Evolutionary conservation across 2,888 invertebrate genomes (phyloP).

Genomic region (Endomychus coccineus): DNA sequence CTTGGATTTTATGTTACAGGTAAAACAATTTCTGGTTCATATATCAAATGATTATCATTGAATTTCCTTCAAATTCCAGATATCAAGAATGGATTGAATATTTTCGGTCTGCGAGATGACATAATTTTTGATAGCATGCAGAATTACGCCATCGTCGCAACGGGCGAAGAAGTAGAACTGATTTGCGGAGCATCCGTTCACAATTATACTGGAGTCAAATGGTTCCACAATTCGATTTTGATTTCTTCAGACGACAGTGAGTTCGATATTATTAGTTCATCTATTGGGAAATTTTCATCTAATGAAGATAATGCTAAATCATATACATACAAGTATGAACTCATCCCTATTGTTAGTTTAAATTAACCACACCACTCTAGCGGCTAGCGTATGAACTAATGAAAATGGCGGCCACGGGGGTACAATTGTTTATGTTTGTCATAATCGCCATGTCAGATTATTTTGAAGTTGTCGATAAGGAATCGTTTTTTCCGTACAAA

Average conservation of each 20-base stretch:
- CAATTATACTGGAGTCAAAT: constrained; percentile 47
- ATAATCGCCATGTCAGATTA: no score
- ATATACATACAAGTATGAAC: no score
- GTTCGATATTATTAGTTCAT: no score
- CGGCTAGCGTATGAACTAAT: no score
- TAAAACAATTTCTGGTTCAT: constrained; percentile 13
- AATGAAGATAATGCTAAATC: no score
- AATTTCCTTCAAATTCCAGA: constrained; percentile 33
- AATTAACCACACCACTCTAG: no score
- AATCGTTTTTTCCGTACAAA: no score
- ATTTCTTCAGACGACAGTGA: constrained; percentile 6
- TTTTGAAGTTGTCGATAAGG: no score
- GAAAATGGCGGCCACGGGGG: no score
- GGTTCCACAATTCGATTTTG: constrained; percentile 36
- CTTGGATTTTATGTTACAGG: constrained; percentile 28
- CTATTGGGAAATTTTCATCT: no score
- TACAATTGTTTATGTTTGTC: no score
- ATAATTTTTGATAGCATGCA: constrained; percentile 31
- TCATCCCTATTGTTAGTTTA: no score
- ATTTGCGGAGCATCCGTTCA: constrained; percentile 53
- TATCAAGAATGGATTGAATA: constrained; percentile 43
- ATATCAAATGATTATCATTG: neutral
- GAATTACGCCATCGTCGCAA: constrained; percentile 38
- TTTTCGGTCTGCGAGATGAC: constrained; percentile 41
- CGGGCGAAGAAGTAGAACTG: constrained; percentile 50